Conservation (phyloP, 2,888 invertebrate species). For the Oscheius sp. region DNA sequence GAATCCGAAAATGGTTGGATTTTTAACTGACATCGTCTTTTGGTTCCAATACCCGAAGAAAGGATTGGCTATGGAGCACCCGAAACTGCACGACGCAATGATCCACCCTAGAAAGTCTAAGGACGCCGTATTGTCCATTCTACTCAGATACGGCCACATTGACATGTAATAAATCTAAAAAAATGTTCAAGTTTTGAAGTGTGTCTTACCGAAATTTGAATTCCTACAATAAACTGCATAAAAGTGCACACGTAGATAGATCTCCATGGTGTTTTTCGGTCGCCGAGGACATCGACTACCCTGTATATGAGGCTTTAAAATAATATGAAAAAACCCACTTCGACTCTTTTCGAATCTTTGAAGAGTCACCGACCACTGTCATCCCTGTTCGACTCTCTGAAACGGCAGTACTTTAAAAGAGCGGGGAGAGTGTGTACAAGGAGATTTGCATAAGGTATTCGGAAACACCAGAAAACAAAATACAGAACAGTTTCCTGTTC, state of each 20-base stretch:
- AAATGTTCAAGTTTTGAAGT: background rate
- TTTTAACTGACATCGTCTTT: constrained; percentile 49
- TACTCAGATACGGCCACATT: constrained; percentile 44
- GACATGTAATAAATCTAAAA: constrained; percentile 42
- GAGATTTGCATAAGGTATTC: no score
- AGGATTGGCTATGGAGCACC: constrained; percentile 53
- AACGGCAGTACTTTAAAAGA: no score
- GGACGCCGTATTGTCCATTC: constrained; percentile 47
- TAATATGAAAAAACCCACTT: background rate
- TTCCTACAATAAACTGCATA: constrained; percentile 43
- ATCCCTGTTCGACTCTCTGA: background rate
- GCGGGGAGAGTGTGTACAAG: no score
- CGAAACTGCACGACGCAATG: constrained; percentile 53
- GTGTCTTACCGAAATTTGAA: constrained; percentile 36
- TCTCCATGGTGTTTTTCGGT: constrained; percentile 40
- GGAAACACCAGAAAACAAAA: no score
- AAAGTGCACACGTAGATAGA: constrained; percentile 46
- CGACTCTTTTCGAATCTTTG: background rate
- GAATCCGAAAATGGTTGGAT: constrained; percentile 48
- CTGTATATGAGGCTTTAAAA: background rate
- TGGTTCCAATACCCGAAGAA: constrained; percentile 57
- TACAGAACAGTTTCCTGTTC: no score
- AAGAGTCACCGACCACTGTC: constrained; percentile 9
- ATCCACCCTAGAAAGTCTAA: constrained; percentile 57
- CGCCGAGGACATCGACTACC: background rate